These are phyloP conservation scores for Paracanthobrama guichenoti DNA, from an alignment of 2,113 vertebrate species.

Conservation along the genomic window DNA sequence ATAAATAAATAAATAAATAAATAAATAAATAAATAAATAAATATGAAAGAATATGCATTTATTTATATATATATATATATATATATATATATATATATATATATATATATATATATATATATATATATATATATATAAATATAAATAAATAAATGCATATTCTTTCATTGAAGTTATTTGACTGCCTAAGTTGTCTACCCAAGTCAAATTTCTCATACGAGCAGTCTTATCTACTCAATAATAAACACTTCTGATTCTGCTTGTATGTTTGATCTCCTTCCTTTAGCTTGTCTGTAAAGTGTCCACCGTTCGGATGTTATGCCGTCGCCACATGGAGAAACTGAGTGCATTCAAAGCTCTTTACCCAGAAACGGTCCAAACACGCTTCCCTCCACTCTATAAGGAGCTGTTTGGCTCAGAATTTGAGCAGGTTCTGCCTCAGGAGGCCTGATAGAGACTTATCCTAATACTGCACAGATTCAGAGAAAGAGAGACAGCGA, in stretches of 20 bases:
- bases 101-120: too few species aligned
- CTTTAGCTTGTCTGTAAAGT: slow-evolving; percentile 76
- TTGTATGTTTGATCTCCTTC: neutral
- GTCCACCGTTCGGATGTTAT: slow-evolving; percentile 87
- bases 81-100: too few species aligned
- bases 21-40: too few species aligned
- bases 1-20: too few species aligned
- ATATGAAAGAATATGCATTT: too few species aligned
- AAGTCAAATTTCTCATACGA: neutral
- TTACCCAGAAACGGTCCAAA: slow-evolving; percentile 89
- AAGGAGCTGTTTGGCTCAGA: slow-evolving; percentile 93
- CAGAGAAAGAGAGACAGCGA: neutral
- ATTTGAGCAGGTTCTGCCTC: slow-evolving; percentile 86
- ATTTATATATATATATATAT: too few species aligned
- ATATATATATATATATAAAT: too few species aligned
- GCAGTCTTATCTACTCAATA: neutral
- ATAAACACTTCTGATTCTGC: neutral
- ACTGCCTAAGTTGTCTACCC: too few species aligned
- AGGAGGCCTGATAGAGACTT: slow-evolving; percentile 76
- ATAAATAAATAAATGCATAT: too few species aligned
- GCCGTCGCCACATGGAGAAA: slow-evolving; percentile 90
- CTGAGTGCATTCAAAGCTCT: slow-evolving; percentile 89
- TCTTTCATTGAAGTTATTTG: too few species aligned
- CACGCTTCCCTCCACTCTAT: slow-evolving; percentile 93
- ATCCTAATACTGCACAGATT: slow-evolving; percentile 1